phyloP scores from a whole-genome alignment of 2,113 vertebrate genomes.

The Atherinomorus stipes region DNA sequence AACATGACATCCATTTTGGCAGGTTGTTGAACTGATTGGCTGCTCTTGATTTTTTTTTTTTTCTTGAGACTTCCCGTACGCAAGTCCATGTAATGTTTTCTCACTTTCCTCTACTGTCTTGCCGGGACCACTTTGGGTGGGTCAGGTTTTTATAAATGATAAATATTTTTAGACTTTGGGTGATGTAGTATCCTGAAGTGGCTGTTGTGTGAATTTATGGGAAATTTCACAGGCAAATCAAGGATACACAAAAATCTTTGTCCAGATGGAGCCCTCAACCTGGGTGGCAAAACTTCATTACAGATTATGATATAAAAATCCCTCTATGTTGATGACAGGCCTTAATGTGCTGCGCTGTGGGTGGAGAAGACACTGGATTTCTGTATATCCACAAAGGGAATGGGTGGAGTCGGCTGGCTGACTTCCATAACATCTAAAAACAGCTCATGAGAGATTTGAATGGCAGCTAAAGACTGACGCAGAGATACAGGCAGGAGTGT shows the following conservation, averaged over 20 bases:
- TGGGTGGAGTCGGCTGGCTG: slow-evolving; percentile 34
- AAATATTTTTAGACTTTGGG: slow-evolving; percentile 26
- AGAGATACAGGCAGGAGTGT: background rate
- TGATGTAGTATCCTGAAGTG: slow-evolving; percentile 20
- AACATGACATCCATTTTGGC: slow-evolving; percentile 16
- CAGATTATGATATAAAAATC: slow-evolving; percentile 7
- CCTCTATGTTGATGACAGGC: slow-evolving; percentile 14
- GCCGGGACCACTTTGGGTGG: slow-evolving; percentile 8
- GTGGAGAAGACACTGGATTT: slow-evolving; percentile 29
- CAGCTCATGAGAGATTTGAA: slow-evolving; percentile 43
- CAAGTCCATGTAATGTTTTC: slow-evolving; percentile 7
- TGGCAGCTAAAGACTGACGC: slow-evolving; percentile 32
- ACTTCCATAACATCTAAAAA: slow-evolving; percentile 55
- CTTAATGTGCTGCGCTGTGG: slow-evolving; percentile 4
- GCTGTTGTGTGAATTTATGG: slow-evolving; percentile 2
- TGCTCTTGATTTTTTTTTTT: slow-evolving; percentile 25
- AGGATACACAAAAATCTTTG: background rate
- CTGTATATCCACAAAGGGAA: slow-evolving; percentile 20
- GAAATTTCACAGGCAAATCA: slow-evolving; percentile 3
- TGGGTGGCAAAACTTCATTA: background rate
- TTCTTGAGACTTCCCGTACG: slow-evolving; percentile 13
- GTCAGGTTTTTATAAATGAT: slow-evolving; percentile 22
- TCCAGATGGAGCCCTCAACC: background rate
- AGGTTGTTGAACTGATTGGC: slow-evolving; percentile 33
- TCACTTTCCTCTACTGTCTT: slow-evolving; percentile 6